Evolutionary conservation across 2,113 vertebrate species (phyloP).

Genomic region (Connochaetes taurinus): DNA sequence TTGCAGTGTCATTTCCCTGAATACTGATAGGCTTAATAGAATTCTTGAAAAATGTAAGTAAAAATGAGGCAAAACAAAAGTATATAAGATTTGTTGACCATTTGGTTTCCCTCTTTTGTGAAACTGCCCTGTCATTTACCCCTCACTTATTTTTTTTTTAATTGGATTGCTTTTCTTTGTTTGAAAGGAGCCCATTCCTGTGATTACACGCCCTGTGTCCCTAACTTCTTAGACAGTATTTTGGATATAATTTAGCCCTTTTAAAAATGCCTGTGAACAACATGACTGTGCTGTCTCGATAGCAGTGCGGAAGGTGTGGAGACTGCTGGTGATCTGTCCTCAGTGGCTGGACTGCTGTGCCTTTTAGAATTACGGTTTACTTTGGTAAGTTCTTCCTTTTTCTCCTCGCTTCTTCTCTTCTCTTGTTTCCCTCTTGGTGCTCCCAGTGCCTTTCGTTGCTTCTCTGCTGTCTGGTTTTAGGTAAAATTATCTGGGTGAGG

Average conservation of each 20-base stretch:
- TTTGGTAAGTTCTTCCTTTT: not conserved
- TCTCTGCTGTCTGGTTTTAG: not conserved
- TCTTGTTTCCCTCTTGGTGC: not conserved
- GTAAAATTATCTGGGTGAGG: not conserved
- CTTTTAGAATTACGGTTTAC: fast-evolving
- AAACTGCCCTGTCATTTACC: not conserved
- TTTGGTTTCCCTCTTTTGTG: not conserved
- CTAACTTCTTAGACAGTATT: not conserved
- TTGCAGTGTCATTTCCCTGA: not conserved
- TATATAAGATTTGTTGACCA: not conserved
- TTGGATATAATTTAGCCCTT: not conserved
- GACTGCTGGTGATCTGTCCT: not conserved
- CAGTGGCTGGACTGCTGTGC: not conserved
- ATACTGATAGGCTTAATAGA: not conserved
- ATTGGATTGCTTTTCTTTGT: not conserved
- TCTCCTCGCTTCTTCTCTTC: not conserved
- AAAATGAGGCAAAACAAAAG: not conserved
- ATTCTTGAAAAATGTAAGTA: not conserved
- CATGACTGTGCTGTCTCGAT: not conserved
- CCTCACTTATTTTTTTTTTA: not conserved
- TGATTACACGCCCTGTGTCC: not conserved
- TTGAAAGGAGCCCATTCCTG: not conserved
- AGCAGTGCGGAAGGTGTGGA: not conserved
- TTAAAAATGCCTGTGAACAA: not conserved
- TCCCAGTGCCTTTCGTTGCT: not conserved